Percentiles rank a stretch among this genome's conserved stretches.
Evolutionary conservation across 2,797 vertebrate species (phyloP).

Genomic region (Falco peregrinus): DNA sequence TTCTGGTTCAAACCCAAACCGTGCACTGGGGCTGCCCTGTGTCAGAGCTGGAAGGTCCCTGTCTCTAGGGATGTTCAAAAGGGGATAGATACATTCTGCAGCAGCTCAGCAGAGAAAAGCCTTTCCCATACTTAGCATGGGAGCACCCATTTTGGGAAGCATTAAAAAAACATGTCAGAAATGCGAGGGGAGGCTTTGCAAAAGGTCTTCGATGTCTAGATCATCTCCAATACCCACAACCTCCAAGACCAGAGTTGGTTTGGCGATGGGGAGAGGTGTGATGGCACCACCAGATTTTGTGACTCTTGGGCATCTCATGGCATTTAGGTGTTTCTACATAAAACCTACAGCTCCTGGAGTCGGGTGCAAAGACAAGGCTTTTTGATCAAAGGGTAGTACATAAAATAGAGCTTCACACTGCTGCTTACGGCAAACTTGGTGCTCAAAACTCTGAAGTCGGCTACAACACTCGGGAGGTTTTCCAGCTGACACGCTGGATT

Average conservation of each 20-base stretch:
- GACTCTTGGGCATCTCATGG: fast-evolving
- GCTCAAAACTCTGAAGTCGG: not conserved
- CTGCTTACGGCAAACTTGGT: not conserved
- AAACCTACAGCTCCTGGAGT: not conserved
- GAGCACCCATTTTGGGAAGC: fast-evolving
- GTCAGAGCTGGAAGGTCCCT: not conserved
- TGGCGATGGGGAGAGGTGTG: not conserved
- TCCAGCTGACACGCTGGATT: fast-evolving
- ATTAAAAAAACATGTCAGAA: not conserved
- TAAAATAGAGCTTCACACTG: not conserved
- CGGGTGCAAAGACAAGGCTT: fast-evolving
- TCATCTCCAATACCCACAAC: fast-evolving
- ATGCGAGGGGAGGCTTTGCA: not conserved
- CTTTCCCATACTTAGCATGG: not conserved
- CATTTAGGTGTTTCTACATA: not conserved
- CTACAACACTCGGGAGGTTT: not conserved
- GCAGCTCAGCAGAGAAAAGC: not conserved
- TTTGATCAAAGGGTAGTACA: not conserved
- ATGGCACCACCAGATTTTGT: not conserved
- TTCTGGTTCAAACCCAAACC: not conserved
- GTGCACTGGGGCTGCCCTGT: fast-evolving
- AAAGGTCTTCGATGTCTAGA: not conserved
- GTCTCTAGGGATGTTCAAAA: not conserved
- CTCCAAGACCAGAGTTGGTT: not conserved
- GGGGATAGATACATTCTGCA: not conserved